Evolutionary conservation across 2,113 vertebrate genomes (phyloP), one percentile per base, ranked within the genome.

Genomic region (Piaya cayana): DNA sequence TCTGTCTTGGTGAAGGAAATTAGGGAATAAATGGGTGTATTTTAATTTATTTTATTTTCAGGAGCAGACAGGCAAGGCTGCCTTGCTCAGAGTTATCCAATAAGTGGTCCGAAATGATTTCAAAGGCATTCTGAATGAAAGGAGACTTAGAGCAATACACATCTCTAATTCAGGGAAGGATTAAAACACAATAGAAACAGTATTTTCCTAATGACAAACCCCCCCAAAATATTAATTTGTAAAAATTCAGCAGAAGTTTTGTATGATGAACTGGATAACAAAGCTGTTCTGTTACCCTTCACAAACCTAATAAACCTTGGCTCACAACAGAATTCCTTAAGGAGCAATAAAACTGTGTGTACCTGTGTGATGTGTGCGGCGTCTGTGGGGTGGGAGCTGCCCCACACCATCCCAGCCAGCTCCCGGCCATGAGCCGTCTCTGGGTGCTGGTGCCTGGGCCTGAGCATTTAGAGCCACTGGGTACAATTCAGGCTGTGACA

Each of bases 21-120:
- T 43, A 39, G 82, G 86, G 93, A 91, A 94, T 83, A 29, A 93
- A 95, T 71, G 6, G 6, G 5, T 20, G 27, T 93, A 60, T 77
- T 90, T n/a, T 95, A 92, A 92, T 93, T 37, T 88, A 81, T 95
- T 93, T 86, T 86, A 21, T 82, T 86, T 92, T 70, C 69, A 37
- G 69, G 82, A 39, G 69, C 13, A 19, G 76, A 26, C 52, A 82
- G 80, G 36, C n/a, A 39, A 93, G 82, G 72, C 84, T 88, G 71
- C 34, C 90, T 67, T 88, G 79, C 64, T 78, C 82, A 60, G 67
- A 86, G 55, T 36, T 84, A 47, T 36, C 91, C 76, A 74, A 14
- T 93, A 87, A 91, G 22, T 68, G 49, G 53, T 59, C 70, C 71
- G 81, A 87, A 91, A 59, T 56, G 82, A 70, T 90, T 97, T 86